Evolutionary conservation across 2,797 vertebrate genomes (phyloP).

Genomic region (Myotis planiceps): DNA sequence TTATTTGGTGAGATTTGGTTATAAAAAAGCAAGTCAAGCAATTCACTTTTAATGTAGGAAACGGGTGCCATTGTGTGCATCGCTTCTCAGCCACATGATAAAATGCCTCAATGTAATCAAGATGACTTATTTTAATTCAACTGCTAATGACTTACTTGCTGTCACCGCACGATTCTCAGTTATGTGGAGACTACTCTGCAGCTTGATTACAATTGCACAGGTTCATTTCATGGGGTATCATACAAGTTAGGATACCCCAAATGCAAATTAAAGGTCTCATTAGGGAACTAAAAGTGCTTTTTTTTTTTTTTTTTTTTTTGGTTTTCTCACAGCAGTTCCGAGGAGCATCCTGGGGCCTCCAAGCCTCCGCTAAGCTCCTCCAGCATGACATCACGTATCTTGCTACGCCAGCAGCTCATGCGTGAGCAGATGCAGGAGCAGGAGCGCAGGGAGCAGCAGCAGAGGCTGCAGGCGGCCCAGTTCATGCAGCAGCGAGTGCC

Average conservation of each 20-base stretch:
- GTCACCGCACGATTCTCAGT: constrained; percentile 52
- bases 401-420: constrained; percentile 90
- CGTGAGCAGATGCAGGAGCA: constrained; percentile 91
- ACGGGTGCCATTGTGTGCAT: not conserved
- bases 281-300: constrained; percentile 76
- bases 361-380: constrained; percentile 90
- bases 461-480: constrained; percentile 92
- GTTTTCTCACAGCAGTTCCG: constrained; percentile 89
- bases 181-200: not conserved
- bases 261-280: not conserved
- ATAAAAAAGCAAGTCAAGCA: constrained; percentile 39
- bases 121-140: constrained; percentile 78
- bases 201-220: constrained; percentile 64
- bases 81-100: constrained; percentile 56
- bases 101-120: constrained; percentile 71
- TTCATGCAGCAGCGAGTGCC: constrained; percentile 92
- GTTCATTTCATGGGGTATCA: constrained; percentile 44
- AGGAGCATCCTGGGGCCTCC: constrained; percentile 91
- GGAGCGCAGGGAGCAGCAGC: constrained; percentile 93
- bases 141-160: constrained; percentile 71
- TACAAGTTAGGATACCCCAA: constrained; percentile 62
- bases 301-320: constrained; percentile 75
- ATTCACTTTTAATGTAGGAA: constrained; percentile 64
- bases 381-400: constrained; percentile 91
- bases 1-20: constrained; percentile 35